Conservation (phyloP, 2,113 vertebrate species). For the Meles meles region DNA sequence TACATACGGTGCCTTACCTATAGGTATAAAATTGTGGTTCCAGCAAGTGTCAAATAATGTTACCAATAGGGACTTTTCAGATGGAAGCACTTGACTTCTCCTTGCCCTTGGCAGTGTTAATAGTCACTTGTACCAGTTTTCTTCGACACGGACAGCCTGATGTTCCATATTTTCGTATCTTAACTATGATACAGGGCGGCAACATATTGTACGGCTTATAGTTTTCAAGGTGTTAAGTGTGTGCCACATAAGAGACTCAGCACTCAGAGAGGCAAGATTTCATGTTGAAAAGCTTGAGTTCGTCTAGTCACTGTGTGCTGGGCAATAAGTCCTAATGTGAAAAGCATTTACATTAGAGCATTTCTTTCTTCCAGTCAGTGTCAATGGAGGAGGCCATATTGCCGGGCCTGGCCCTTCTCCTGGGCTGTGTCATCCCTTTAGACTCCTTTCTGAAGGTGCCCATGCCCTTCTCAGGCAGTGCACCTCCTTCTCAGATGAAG, state of each 20-base stretch:
- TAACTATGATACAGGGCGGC: background rate
- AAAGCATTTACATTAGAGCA: constrained; percentile 60
- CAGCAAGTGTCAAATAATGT: background rate
- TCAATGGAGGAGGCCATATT: constrained; percentile 77
- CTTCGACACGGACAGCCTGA: background rate
- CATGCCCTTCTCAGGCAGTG: constrained; percentile 66
- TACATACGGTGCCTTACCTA: background rate
- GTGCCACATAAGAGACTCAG: background rate
- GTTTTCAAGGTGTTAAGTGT: background rate
- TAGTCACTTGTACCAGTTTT: background rate
- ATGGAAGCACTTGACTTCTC: background rate
- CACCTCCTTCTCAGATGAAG: constrained; percentile 73
- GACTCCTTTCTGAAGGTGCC: constrained; percentile 81
- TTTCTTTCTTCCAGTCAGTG: constrained; percentile 81
- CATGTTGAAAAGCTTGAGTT: constrained; percentile 31
- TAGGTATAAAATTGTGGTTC: background rate
- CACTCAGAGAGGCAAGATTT: constrained; percentile 30
- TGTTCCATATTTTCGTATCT: background rate
- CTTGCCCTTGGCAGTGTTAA: background rate
- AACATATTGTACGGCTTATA: background rate
- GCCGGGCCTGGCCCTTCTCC: constrained; percentile 79
- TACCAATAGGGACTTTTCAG: background rate
- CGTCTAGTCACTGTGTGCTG: constrained; percentile 63
- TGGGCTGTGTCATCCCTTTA: constrained; percentile 78
- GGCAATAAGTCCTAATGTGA: constrained; percentile 47